Conservation (phyloP, 2,797 vertebrate genomes). For the Arrhamphus sclerolepis region DNA sequence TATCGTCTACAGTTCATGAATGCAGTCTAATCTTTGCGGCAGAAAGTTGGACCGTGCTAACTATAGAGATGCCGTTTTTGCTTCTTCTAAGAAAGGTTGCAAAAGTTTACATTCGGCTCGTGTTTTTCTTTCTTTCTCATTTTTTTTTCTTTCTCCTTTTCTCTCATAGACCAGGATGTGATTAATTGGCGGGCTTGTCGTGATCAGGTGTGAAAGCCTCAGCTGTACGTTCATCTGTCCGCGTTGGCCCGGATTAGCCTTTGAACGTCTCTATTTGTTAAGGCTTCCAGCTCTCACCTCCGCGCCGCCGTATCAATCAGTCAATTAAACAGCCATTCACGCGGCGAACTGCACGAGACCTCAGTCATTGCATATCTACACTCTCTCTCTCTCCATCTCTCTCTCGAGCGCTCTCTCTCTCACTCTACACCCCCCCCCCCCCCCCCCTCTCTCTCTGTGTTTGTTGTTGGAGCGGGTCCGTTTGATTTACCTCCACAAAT, state of each 20-base stretch:
- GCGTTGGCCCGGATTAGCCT: constrained; percentile 78
- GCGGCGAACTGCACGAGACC: constrained; percentile 49
- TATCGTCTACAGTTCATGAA: neutral
- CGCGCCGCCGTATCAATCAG: constrained; percentile 82
- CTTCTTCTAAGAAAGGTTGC: neutral
- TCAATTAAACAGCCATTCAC: constrained; percentile 84
- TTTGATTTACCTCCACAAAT: constrained; percentile 56
- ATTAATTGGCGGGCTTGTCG: constrained; percentile 13
- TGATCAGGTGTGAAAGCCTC: constrained; percentile 31
- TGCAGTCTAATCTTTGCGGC: neutral
- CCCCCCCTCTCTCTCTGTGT: constrained; percentile 1
- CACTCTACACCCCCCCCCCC: no score
- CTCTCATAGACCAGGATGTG: neutral
- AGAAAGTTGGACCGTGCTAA: constrained; percentile 47
- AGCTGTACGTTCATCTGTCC: constrained; percentile 59
- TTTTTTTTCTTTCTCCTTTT: no score
- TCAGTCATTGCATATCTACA: constrained; percentile 43
- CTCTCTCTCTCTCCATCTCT: constrained; percentile 20
- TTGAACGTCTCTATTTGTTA: constrained; percentile 84
- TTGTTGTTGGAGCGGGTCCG: constrained; percentile 27
- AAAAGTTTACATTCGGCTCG: constrained; percentile 15
- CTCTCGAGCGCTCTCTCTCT: no score
- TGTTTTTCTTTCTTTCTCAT: neutral
- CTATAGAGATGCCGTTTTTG: constrained; percentile 10
- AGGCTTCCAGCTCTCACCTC: constrained; percentile 77